Base-by-base conservation (phyloP, 2,113 vertebrate genomes). In the Xenus cinereus region DNA sequence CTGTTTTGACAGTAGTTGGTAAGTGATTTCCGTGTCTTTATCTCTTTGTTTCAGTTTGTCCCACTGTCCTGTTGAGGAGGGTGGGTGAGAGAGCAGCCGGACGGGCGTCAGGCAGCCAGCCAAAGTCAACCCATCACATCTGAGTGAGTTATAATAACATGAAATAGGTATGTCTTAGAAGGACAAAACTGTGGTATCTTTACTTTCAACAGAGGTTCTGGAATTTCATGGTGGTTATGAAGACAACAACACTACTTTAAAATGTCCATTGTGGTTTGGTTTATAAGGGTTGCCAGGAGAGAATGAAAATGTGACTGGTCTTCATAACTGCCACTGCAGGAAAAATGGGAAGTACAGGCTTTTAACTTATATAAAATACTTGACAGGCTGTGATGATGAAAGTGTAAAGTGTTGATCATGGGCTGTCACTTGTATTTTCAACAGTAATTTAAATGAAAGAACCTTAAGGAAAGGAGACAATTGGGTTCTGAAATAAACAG, bases 51-150 rank as follows among this genome's bases (percentile, higher is more conserved):
- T 84, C 16, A 35, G 41, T 80, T 80, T 71, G 32, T 69, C 12
- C 21, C 19, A 16, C 12, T 53, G 8, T 62, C 18, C 14, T 35
- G 1, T 62, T 62, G 30, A 88, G 27, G 15, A 24, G 2, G 8
- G 7, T 15, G 48, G 71, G 6, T 33, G 33, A 66, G 4, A 84
- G 8, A 50, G 27, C 8, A 73, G 20, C 12, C 81, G 54, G 27
- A 35, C 28, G 24, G 14, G 24, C 0, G 0, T 37, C n/a, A 79
- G 20, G 17, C 43, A 69, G 7, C 7, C 50, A 66, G 27, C 3
- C 19, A 32, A 41, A 27, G 16, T 37, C 17, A 54, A 11, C 9
- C 4, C 27, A 71, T 12, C 16, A 27, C 5, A 27, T 32, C 1
- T 0, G 2, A 5, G 1, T 77, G 39, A 87, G 35, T 69, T 66